Evolutionary conservation across 2,888 invertebrate species (phyloP), one percentile per base, ranked within the genome.

Genomic region (Lasius platythorax): DNA sequence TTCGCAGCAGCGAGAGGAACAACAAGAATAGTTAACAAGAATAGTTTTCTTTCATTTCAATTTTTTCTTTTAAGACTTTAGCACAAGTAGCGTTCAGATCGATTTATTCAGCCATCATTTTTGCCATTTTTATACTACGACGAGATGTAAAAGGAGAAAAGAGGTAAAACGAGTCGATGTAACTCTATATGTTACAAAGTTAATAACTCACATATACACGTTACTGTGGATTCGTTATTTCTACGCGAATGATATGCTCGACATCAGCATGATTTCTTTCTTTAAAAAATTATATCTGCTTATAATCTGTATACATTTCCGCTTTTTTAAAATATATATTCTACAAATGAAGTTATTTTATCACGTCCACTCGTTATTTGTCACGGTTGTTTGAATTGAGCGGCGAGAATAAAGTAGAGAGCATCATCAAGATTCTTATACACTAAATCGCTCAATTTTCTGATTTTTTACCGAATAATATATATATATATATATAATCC

Each of bases 21-120:
- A 83, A 87, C 75, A 66, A 66, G 46, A 75, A 78, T 64, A 61
- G 40, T 63, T 68, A 83, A 87, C 75, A 66, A 66, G 46, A 75
- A 78, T 64, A 61, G 40, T 63, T 72, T 53, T 75, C 85, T 66
- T 67, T 76, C 75, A 82, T 70, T 82, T 61, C 4, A 12, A 15
- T 76, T 46, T 78, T 61, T 23, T 74, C 78, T 56, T 43, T 46
- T 40, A 63, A 46, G 64, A 53, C 46, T 30, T 33, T 46, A n/a
- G 23, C 33, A 18, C 63, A 50, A 50, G 43, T 66, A 50, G n/a
- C 46, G 37, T 46, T 61, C 40, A 43, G 46, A 81, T 81, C 61
- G 33, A 81, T 81, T 72, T 61, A 37, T 79, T 79, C 79, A 79
- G 58, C 61, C 70, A 46, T 50, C 79, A 81, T 72, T 72, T 61